Percentiles rank a stretch among this genome's conserved stretches.
Evolutionary conservation across 2,888 invertebrate genomes (phyloP).

Genomic region (Chirona hameri): DNA sequence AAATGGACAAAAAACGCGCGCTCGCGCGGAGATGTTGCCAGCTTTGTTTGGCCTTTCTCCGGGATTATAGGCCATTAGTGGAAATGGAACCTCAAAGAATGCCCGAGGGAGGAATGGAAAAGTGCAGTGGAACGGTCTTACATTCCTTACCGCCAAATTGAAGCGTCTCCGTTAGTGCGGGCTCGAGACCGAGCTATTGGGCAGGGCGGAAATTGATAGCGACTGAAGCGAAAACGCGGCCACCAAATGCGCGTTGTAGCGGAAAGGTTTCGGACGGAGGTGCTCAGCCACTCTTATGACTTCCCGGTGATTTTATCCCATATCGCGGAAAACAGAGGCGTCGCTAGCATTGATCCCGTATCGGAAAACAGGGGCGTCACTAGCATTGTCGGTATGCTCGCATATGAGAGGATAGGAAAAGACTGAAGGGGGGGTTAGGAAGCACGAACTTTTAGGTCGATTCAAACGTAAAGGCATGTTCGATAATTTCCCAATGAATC

Average conservation of each 20-base stretch:
- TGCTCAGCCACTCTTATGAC: too few species aligned
- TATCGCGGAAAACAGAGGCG: too few species aligned
- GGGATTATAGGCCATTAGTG: constrained; percentile 29
- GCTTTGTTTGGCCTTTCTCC: constrained; percentile 24
- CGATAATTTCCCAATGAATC: too few species aligned
- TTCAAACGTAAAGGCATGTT: too few species aligned
- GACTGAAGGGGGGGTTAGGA: too few species aligned
- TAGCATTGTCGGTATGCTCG: too few species aligned
- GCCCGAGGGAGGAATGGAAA: constrained; percentile 22
- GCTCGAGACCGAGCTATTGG: neutral
- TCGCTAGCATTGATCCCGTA: too few species aligned
- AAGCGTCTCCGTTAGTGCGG: neutral
- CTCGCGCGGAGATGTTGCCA: neutral
- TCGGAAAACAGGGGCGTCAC: too few species aligned
- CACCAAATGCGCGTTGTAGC: neutral
- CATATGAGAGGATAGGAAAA: too few species aligned
- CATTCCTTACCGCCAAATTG: constrained; percentile 12
- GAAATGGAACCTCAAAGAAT: constrained; percentile 29
- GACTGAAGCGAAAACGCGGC: neutral
- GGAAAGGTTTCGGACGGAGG: too few species aligned
- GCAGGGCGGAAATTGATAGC: neutral
- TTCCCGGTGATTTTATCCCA: too few species aligned
- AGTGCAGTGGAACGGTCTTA: neutral
- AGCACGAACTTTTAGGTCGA: too few species aligned
- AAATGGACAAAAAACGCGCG: constrained; percentile 23